Evolutionary conservation across 2,113 vertebrate genomes (phyloP).

Genomic region (Prolemur simus): DNA sequence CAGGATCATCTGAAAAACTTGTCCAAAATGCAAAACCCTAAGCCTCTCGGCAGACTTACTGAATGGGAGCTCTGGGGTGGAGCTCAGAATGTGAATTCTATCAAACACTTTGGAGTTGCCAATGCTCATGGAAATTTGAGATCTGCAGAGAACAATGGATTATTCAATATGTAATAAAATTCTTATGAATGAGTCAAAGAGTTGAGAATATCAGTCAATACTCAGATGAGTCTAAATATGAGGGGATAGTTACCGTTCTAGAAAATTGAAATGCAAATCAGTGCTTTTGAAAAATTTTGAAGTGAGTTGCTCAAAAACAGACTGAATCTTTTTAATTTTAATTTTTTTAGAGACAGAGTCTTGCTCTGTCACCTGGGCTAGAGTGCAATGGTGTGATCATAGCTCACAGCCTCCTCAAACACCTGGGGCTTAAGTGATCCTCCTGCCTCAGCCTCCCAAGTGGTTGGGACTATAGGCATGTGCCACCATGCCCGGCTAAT

Average conservation of each 20-base stretch:
- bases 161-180: conserved; percentile 2
- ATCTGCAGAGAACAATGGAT: not conserved
- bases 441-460: no score
- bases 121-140: not conserved
- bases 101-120: not conserved
- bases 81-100: conserved; percentile 1
- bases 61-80: not conserved
- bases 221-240: not conserved
- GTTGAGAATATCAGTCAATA: conserved; percentile 8
- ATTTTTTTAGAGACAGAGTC: no score
- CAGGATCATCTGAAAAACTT: not conserved
- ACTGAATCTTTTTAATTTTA: not conserved
- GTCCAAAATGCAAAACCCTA: not conserved
- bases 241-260: not conserved
- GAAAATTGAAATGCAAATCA: not conserved
- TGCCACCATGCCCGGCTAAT: no score
- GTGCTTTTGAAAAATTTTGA: not conserved
- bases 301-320: not conserved
- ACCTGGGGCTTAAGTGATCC: no score
- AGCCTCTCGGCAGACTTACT: not conserved
- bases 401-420: no score
- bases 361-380: no score
- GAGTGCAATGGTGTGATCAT: no score
- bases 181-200: not conserved
- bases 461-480: no score